Conservation (phyloP, 1,140 invertebrate genomes). For the Trichonephila clavipes region DNA sequence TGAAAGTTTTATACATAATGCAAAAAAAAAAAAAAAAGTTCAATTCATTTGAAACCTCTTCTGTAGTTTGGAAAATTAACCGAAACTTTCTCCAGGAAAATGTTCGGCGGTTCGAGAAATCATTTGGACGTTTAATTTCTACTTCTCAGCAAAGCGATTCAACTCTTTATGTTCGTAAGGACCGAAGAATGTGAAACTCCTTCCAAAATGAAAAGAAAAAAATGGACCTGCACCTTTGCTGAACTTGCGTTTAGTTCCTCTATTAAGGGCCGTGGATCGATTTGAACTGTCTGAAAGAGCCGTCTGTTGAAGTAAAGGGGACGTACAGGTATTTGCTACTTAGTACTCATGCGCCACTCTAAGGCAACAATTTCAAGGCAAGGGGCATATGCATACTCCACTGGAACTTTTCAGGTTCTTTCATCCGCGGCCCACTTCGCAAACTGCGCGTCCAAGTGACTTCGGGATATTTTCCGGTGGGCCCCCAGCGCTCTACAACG, state of each 20-base stretch:
- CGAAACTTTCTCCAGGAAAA: not conserved
- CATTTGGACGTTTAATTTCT: not conserved
- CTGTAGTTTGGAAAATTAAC: no score
- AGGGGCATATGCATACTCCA: slow-evolving; percentile 33
- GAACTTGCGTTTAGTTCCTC: slow-evolving; percentile 47
- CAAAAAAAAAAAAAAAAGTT: no score
- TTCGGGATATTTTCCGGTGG: not conserved
- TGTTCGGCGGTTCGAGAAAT: not conserved
- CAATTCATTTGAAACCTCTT: no score
- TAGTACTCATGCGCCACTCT: slow-evolving; percentile 5
- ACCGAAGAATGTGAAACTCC: not conserved
- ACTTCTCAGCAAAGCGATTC: not conserved
- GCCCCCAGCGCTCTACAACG: not conserved
- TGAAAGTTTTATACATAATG: no score
- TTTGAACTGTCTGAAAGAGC: slow-evolving; percentile 63
- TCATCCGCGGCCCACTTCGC: not conserved
- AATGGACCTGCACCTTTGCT: slow-evolving; percentile 22
- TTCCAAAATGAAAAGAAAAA: slow-evolving; percentile 26
- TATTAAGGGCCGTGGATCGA: slow-evolving; percentile 58
- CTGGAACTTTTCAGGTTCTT: not conserved
- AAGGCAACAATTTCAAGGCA: slow-evolving; percentile 41
- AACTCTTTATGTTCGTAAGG: not conserved
- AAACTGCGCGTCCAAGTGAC: not conserved
- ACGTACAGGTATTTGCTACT: slow-evolving; percentile 28
- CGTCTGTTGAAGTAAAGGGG: slow-evolving; percentile 34